Base-by-base conservation (phyloP, 1,140 invertebrate genomes). In the Cataglyphis hispanica region DNA sequence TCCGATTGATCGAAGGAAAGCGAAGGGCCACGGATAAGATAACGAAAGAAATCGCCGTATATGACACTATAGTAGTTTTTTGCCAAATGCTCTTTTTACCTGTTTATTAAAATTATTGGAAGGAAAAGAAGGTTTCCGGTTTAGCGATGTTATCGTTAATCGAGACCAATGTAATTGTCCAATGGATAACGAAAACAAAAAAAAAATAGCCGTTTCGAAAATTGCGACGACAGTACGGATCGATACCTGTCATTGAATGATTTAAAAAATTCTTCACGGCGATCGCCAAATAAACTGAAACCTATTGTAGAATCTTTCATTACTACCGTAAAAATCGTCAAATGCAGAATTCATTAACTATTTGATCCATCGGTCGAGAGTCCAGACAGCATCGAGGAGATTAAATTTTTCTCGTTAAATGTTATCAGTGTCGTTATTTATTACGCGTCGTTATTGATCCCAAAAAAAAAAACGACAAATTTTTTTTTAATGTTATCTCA, bases 381-480 rank as follows among this genome's bases (percentile, higher is more conserved):
- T 31, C 16, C 25, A 19, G 16, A n/a, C 43, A 61, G 46, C 34
- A 58, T 80, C 46, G 37, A n/a, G 25, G 43, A 72, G 37, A 83
- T 83, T 83, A 83, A 83, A 53, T 58, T 53, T 61, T 83, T 83
- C 78, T 83, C 66, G 67, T 83, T 74, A 61, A 58, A 83, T 43
- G 78, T 74, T 83, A 83, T 43, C 46, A 37, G 19, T 56, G 66
- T 70, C 66, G 66, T 83, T 83, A 83, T 83, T 58, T 74, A 83
- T 83, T 83, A 74, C 53, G 16, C 46, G 40, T 74, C 16, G 25
- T 27, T 43, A 72, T 72, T 27, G 22, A 40, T 8, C 34, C 22
- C n/a, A n/a, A n/a, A n/a, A 50, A 16, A 4, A 13, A 40, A 2
- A 1, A 10, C 34, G 66, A 16, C 67, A 83, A 74, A 83, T 37